phyloP scores from a whole-genome alignment of 2,113 vertebrate genomes.

The Pithys albifrons region DNA sequence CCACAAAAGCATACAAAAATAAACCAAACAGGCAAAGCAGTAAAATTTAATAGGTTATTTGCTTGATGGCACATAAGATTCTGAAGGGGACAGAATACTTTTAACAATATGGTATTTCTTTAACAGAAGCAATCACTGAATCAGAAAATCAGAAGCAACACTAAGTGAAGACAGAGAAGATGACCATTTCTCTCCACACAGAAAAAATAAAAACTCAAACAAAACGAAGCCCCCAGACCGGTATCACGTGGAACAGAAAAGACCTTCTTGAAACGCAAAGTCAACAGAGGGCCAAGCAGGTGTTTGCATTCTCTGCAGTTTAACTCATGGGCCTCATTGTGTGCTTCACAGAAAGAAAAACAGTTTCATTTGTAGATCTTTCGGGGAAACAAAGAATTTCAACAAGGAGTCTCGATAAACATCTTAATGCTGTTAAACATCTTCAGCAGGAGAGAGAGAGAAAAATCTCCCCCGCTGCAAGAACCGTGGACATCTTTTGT shows the following conservation, averaged over 20 bases:
- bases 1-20: background rate
- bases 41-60: background rate
- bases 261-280: background rate
- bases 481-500: constrained; percentile 77
- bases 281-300: constrained; percentile 34
- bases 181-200: background rate
- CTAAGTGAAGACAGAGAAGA: background rate
- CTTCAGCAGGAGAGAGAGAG: constrained; percentile 70
- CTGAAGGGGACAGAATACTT: background rate
- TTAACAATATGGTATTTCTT: background rate
- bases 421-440: constrained; percentile 51
- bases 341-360: background rate
- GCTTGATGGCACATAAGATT: background rate
- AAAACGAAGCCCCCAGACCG: background rate
- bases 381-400: constrained; percentile 40
- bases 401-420: constrained; percentile 22
- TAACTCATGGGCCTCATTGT: constrained; percentile 31
- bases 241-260: background rate
- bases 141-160: background rate
- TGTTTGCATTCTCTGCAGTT: constrained; percentile 23
- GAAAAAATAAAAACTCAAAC: background rate
- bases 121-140: background rate
- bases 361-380: constrained; percentile 11
- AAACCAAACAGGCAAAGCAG: background rate
- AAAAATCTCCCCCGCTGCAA: constrained; percentile 70